Base-by-base conservation (phyloP, 1,140 invertebrate species). In the Leptopilina clavipes region DNA sequence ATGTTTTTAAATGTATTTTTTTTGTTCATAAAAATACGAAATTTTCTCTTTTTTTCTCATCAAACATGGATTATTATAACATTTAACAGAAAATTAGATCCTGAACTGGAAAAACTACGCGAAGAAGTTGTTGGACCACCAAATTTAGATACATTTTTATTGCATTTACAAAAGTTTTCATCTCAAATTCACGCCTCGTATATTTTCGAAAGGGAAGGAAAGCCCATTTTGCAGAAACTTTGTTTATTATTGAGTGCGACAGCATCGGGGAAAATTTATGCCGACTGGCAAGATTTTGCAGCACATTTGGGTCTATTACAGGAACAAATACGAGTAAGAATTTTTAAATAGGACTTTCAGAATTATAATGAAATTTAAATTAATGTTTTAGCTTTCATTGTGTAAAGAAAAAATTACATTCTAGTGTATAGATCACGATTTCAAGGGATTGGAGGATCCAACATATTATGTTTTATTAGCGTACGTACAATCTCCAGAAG, bases 391-490 rank as follows among this genome's bases (percentile, higher is more conserved):
- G 10, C 19, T 56, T 25, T 37, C 44, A 25, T 0, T 72, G 18
- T 14, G 75, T 31, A 65, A 52, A 59, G 70, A 70, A 3, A 75
- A 11, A 71, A 37, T 37, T 11, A 31, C 25, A 5, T 37, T 79
- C 31, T 14, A 87, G 83, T 87, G 83, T 22, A 88, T 88, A 80
- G 86, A 87, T 72, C 86, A 87, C 75, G 78, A 87, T 65, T 87
- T 87, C 72, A 88, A 86, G 78, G 86, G 85, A 8, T 71, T 85
- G 1, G 80, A 87, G 75, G 87, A 87, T 83, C 86, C 87, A 65
- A 87, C 86, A 12, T 87, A 87, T 72, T 87, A 87, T 75, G 86
- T 87, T 9, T 74, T 88, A 54, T 71, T 88, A 19, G 70, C 86
- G 37, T 88, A 84, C 75, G 79, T 79, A 7, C 87, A 88, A 74